Percentiles rank a stretch among this genome's conserved stretches.
phyloP scores from a whole-genome alignment of 2,888 invertebrate genomes.

The Cetonia aurata region DNA sequence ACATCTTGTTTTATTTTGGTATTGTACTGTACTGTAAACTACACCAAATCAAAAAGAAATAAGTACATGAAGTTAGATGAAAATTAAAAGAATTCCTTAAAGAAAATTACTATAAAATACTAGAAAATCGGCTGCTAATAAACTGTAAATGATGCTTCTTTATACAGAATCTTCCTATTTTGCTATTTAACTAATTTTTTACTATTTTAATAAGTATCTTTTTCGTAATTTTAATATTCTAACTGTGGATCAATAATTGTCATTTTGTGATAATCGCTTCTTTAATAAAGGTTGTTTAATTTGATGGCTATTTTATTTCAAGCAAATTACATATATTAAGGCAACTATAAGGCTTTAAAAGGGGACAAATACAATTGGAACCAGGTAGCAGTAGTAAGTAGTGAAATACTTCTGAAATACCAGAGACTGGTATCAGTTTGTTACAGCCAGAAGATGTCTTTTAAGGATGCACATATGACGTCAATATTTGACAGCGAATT shows the following conservation, averaged over 20 bases:
- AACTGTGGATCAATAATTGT: conserved; percentile 63
- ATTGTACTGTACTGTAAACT: conserved; percentile 36
- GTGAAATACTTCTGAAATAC: too few relatives aligned
- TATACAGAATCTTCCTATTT: conserved; percentile 50
- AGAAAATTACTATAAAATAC: background rate
- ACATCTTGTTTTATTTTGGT: conserved; percentile 45
- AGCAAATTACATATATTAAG: too few relatives aligned
- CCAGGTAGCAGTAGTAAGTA: too few relatives aligned
- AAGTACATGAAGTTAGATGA: conserved; percentile 33
- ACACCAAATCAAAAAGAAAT: conserved; percentile 38
- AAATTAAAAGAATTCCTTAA: conserved; percentile 15
- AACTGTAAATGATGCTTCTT: conserved; percentile 50
- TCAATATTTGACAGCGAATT: too few relatives aligned
- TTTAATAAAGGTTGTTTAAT: conserved; percentile 67
- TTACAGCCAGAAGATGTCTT: too few relatives aligned
- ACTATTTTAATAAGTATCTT: conserved; percentile 58
- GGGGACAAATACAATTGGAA: too few relatives aligned
- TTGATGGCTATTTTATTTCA: conserved; percentile 26
- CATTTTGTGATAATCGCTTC: conserved; percentile 69
- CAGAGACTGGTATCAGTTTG: too few relatives aligned
- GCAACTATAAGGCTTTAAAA: too few relatives aligned
- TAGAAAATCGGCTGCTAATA: conserved; percentile 45
- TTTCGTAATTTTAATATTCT: conserved; percentile 60
- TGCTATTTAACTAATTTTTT: conserved; percentile 58
- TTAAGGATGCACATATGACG: too few relatives aligned